A percentile compares a stretch with the other conserved stretches of the same genome.
phyloP scores from a whole-genome alignment of 2,888 invertebrate genomes.

The Ceriagrion tenellum region DNA sequence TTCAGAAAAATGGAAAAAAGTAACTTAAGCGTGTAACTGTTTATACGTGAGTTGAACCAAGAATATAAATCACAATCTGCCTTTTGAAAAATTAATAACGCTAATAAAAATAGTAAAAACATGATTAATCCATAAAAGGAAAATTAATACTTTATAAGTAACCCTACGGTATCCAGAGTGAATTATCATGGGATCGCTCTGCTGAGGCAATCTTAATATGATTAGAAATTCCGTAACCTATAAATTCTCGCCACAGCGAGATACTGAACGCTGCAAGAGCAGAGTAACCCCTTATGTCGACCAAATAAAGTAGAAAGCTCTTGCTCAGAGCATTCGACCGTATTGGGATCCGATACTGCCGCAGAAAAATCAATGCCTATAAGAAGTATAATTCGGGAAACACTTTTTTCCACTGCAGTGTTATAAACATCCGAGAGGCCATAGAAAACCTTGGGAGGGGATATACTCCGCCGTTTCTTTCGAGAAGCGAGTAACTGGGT shows the following conservation, averaged over 20 bases:
- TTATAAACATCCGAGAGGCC: slow-evolving; percentile 57
- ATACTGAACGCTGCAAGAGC: neutral
- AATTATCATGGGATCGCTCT: neutral
- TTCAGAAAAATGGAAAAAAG: no score
- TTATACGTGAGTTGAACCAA: no score
- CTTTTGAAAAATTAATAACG: no score
- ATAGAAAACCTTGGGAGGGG: slow-evolving; percentile 41
- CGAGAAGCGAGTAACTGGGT: slow-evolving; percentile 36
- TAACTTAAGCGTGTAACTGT: no score
- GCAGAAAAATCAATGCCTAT: slow-evolving; percentile 52
- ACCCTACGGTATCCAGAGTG: no score
- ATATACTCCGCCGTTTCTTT: neutral
- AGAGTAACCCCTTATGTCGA: neutral
- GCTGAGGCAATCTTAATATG: neutral
- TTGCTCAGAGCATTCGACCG: neutral
- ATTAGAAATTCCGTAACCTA: neutral
- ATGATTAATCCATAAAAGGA: no score
- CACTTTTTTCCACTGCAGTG: slow-evolving; percentile 57
- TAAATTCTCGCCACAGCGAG: neutral
- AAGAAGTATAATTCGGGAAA: slow-evolving; percentile 35
- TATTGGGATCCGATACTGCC: slow-evolving; percentile 43
- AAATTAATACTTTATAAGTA: no score
- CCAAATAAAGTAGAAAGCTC: slow-evolving; percentile 15
- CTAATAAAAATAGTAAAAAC: no score
- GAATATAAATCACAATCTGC: no score